Evolutionary conservation across 2,888 invertebrate species (phyloP).

Genomic region (Chesias legatella): DNA sequence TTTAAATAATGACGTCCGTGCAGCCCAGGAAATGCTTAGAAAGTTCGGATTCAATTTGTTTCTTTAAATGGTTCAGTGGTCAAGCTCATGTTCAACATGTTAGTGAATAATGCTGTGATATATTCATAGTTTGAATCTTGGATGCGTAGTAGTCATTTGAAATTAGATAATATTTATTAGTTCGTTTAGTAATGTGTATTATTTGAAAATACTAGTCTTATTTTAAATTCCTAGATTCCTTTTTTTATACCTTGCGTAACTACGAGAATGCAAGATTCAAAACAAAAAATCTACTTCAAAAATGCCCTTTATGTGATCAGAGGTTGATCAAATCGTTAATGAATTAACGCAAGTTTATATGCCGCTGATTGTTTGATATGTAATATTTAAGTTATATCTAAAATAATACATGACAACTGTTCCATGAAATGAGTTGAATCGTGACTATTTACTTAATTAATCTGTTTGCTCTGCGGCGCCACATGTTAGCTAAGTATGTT

Average conservation of each 20-base stretch:
- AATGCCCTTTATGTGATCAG: no score
- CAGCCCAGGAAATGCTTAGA: constrained; percentile 72
- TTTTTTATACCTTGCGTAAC: no score
- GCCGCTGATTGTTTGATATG: background rate
- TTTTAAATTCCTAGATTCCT: no score
- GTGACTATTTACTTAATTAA: constrained; percentile 70
- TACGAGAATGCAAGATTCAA: no score
- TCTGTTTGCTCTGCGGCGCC: constrained; percentile 69
- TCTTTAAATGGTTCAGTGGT: constrained; percentile 56
- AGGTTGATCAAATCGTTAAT: no score
- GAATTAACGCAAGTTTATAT: no score
- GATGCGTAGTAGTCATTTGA: no score
- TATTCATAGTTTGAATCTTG: constrained; percentile 19
- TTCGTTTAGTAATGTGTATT: no score
- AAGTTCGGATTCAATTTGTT: constrained; percentile 58
- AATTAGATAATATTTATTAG: no score
- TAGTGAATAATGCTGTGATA: constrained; percentile 41
- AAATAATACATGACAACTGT: constrained; percentile 28
- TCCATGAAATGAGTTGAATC: constrained; percentile 55
- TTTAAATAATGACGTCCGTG: constrained; percentile 77
- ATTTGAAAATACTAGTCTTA: no score
- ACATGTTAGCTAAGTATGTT: constrained; percentile 57
- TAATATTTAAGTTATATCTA: constrained; percentile 15
- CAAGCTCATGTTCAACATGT: constrained; percentile 48
- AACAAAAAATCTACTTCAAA: no score